Evolutionary conservation across 2,888 invertebrate species (phyloP).

Genomic region (Teleiodes luculella): DNA sequence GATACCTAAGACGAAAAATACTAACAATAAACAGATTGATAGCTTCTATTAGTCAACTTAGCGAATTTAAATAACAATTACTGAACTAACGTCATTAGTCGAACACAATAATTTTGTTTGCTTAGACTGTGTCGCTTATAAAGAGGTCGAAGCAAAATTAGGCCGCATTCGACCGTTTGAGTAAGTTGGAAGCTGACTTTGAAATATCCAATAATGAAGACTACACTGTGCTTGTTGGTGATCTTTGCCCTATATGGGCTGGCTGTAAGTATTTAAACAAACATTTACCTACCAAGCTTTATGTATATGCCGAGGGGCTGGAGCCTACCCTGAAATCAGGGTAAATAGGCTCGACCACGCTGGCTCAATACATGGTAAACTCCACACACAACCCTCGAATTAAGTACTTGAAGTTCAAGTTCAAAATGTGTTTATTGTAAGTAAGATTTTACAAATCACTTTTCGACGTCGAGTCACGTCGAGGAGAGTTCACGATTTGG

Average conservation of each 20-base stretch:
- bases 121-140: not conserved
- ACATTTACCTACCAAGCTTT: too few relatives aligned
- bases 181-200: not conserved
- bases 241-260: conserved; percentile 12
- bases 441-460: too few relatives aligned
- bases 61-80: not conserved
- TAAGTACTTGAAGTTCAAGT: too few relatives aligned
- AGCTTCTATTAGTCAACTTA: not conserved
- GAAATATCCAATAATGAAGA: conserved; percentile 1
- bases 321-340: too few relatives aligned
- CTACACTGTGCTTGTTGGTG: conserved; percentile 10
- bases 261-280: conserved; percentile 18
- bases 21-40: not conserved
- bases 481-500: too few relatives aligned
- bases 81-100: not conserved
- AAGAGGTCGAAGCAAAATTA: not conserved
- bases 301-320: too few relatives aligned
- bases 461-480: too few relatives aligned
- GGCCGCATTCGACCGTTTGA: not conserved
- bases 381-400: too few relatives aligned
- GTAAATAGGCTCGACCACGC: too few relatives aligned
- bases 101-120: not conserved
- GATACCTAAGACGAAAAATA: not conserved
- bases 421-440: too few relatives aligned
- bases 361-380: too few relatives aligned